Evolutionary conservation across 2,888 invertebrate species (phyloP).

Genomic region (Scaptomyza parva): DNA sequence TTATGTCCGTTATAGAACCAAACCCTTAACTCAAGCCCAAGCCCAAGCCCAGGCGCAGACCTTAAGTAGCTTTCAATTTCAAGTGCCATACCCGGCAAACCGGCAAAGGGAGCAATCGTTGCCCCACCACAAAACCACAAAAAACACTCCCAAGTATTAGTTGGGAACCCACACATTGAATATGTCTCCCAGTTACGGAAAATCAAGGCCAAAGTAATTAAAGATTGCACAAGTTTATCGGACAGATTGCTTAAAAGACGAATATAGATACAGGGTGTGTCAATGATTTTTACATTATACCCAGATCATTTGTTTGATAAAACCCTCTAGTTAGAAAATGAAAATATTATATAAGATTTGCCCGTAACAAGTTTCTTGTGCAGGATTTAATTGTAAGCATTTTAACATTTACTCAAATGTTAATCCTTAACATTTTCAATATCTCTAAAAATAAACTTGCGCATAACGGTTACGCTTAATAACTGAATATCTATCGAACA

Average conservation of each 20-base stretch:
- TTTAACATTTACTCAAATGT: constrained; percentile 6
- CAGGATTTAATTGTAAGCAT: not conserved
- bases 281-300: not conserved
- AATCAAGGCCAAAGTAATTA: constrained; percentile 60
- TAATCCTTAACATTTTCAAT: not conserved
- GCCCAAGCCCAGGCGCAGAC: constrained; percentile 7
- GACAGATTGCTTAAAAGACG: constrained; percentile 11
- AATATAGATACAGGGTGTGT: constrained; percentile 23
- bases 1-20: constrained; percentile 26
- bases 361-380: not conserved
- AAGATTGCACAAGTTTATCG: constrained; percentile 52
- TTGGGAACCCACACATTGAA: constrained; percentile 14
- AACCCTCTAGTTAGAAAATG: too few species aligned
- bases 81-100: constrained; percentile 39
- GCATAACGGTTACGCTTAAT: constrained; percentile 2
- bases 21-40: constrained; percentile 5
- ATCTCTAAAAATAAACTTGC: not conserved
- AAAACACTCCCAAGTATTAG: constrained; percentile 24
- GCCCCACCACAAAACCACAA: constrained; percentile 12
- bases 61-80: constrained; percentile 59
- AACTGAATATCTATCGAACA: not conserved
- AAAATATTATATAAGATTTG: not conserved
- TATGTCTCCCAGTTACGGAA: constrained; percentile 18
- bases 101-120: constrained; percentile 49
- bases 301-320: too few species aligned